A percentile compares a stretch with the other conserved stretches of the same genome.
phyloP scores from a whole-genome alignment of 2,888 invertebrate species.

The Monoplex corrugatus region DNA sequence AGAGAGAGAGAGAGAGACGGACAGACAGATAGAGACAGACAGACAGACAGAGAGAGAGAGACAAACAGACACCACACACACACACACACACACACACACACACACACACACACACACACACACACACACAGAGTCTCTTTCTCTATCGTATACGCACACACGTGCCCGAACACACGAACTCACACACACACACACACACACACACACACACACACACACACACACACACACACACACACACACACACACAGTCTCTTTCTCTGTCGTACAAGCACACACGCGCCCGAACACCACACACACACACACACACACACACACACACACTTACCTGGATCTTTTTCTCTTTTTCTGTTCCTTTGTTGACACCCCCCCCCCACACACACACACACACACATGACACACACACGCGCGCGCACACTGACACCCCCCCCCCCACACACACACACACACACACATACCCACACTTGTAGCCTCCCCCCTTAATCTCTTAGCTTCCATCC shows the following conservation, averaged over 20 bases:
- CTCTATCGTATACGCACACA: not conserved
- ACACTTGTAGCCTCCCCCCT: no score
- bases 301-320: not conserved
- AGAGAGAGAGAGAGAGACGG: not conserved
- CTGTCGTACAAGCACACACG: not conserved
- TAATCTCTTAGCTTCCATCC: no score
- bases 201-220: not conserved
- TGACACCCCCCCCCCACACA: no score
- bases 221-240: not conserved
- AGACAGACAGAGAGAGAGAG: not conserved
- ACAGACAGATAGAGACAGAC: not conserved
- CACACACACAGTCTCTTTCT: not conserved
- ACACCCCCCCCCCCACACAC: no score
- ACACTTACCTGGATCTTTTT: no score
- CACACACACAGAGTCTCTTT: not conserved
- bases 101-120: not conserved
- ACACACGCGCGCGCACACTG: no score
- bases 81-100: not conserved
- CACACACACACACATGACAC: no score
- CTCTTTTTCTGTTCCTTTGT: no score
- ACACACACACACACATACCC: no score
- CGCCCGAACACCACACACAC: not conserved
- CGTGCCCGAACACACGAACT: not conserved
- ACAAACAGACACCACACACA: not conserved
- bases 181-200: conserved; percentile 1